Conservation (phyloP, 2,113 vertebrate genomes). For the Dicerorhinus sumatrensis region DNA sequence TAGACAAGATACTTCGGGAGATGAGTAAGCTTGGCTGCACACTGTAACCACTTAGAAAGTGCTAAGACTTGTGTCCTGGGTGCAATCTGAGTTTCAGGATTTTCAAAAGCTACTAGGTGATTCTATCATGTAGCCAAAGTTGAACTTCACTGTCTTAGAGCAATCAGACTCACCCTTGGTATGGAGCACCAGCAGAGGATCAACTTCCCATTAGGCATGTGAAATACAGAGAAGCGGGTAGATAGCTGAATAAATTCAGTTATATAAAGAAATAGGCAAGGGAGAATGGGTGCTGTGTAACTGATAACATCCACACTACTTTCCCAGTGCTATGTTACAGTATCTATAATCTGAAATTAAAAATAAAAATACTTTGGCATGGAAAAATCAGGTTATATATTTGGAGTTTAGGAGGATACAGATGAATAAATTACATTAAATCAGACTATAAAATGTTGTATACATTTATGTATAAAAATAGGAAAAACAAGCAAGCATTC, state of each 20-base stretch:
- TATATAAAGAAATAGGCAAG: neutral
- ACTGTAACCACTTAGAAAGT: neutral
- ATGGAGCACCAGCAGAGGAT: neutral
- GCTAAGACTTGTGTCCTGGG: neutral
- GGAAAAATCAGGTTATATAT: neutral
- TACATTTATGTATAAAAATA: slow-evolving; percentile 33
- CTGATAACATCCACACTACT: neutral
- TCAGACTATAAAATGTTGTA: neutral
- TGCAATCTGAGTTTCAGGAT: neutral
- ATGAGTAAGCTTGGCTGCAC: neutral
- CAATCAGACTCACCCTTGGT: neutral
- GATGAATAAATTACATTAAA: neutral
- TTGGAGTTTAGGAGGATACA: neutral
- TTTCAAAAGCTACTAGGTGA: neutral
- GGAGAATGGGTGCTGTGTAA: neutral
- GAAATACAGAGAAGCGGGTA: neutral
- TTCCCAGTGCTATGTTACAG: neutral
- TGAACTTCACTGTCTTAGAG: neutral
- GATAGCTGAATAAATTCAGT: neutral
- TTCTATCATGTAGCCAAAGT: neutral
- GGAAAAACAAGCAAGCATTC: neutral
- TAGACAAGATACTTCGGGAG: neutral
- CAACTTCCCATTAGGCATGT: neutral
- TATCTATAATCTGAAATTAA: neutral
- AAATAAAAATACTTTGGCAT: neutral